phyloP scores from a whole-genome alignment of 2,113 vertebrate species.

The Saguinus imperator region DNA sequence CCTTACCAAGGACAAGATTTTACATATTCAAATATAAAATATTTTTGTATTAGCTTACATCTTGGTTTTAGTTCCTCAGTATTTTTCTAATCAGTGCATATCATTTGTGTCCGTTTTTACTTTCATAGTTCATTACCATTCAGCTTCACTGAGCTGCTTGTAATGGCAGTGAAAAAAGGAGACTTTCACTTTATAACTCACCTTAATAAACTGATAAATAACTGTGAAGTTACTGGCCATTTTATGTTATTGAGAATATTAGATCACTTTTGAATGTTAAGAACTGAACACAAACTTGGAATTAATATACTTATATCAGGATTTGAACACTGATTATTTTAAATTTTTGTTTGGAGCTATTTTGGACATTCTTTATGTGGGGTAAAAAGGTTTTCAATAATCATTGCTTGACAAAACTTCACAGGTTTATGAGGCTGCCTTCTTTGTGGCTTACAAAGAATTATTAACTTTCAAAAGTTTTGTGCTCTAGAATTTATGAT shows the following conservation, averaged over 20 bases:
- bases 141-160: background rate
- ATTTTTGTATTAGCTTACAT: background rate
- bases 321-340: conserved; percentile 7
- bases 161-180: background rate
- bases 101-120: background rate
- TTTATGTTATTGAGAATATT: background rate
- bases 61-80: background rate
- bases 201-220: background rate
- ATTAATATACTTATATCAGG: background rate
- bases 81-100: background rate
- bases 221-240: background rate
- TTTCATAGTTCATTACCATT: background rate
- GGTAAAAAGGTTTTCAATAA: background rate
- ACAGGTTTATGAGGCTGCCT: rapidly evolving
- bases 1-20: background rate
- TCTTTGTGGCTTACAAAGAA: background rate
- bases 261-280: background rate
- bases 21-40: background rate
- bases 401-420: background rate
- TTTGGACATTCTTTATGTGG: background rate
- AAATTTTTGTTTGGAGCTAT: background rate
- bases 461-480: background rate
- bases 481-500: background rate
- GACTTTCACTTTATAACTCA: background rate
- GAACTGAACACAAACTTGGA: background rate